Conservation (phyloP, 2,888 invertebrate species). For the Hydrotaea diabolus region DNA sequence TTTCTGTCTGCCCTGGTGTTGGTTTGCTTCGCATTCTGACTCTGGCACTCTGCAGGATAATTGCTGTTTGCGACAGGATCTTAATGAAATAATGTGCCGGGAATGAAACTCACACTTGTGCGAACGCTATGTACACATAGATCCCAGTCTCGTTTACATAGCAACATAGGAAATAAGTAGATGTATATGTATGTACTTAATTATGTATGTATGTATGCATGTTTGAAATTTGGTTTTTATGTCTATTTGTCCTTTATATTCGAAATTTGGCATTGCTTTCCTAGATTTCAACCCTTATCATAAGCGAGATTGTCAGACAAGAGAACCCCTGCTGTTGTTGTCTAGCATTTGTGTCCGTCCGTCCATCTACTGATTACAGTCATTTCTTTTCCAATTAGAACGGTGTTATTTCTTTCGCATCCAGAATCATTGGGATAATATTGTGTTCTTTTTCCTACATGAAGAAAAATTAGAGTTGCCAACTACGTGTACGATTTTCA, state of each 20-base stretch:
- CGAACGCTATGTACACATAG: neutral
- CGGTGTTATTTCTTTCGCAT: neutral
- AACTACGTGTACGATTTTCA: too few relatives aligned
- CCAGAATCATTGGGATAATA: too few relatives aligned
- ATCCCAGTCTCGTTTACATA: too few relatives aligned
- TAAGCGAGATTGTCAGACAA: neutral
- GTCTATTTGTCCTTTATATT: neutral
- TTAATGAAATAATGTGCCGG: neutral
- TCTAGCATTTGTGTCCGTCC: neutral
- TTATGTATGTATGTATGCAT: neutral
- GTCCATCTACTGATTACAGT: neutral
- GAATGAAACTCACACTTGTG: neutral
- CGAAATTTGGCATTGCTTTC: neutral
- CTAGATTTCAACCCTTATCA: slow-evolving; percentile 4
- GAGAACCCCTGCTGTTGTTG: neutral
- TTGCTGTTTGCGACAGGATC: neutral
- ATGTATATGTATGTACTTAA: neutral
- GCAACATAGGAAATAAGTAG: neutral
- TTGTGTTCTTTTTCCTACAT: too few relatives aligned
- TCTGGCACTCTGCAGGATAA: neutral
- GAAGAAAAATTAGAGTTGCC: too few relatives aligned
- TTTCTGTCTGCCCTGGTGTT: neutral
- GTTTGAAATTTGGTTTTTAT: neutral
- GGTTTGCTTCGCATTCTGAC: neutral
- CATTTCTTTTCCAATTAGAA: neutral